Evolutionary conservation across 2,797 vertebrate genomes (phyloP).

Genomic region (Hemitrygon akajei): DNA sequence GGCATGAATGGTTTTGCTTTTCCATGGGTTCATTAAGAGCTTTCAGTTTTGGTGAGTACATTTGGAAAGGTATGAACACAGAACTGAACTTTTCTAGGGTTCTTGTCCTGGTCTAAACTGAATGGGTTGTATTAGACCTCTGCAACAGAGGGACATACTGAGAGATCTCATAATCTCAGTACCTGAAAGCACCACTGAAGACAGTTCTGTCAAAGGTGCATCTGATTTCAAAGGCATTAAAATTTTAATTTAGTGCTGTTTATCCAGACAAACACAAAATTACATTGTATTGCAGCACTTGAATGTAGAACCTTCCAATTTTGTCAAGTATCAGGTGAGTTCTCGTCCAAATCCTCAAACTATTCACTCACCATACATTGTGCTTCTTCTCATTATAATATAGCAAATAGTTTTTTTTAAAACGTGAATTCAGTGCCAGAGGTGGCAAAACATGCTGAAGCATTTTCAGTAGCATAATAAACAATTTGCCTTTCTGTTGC

Average conservation of each 20-base stretch:
- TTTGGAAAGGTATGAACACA: neutral
- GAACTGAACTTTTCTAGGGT: neutral
- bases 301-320: neutral
- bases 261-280: neutral
- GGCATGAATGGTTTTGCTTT: neutral
- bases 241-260: neutral
- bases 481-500: neutral
- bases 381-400: neutral
- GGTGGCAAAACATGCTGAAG: neutral
- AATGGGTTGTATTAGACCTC: neutral
- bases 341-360: neutral
- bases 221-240: neutral
- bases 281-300: neutral
- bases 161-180: neutral
- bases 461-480: neutral
- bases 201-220: neutral
- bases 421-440: neutral
- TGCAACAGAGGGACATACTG: neutral
- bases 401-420: neutral
- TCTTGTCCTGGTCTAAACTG: neutral
- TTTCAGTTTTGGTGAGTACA: neutral
- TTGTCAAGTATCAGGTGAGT: neutral
- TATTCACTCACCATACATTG: neutral
- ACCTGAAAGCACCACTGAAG: neutral
- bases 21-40: neutral